A percentile compares a stretch with the other conserved stretches of the same genome.
Evolutionary conservation across 2,797 vertebrate genomes (phyloP).

Genomic region (Malurus leucopterus): DNA sequence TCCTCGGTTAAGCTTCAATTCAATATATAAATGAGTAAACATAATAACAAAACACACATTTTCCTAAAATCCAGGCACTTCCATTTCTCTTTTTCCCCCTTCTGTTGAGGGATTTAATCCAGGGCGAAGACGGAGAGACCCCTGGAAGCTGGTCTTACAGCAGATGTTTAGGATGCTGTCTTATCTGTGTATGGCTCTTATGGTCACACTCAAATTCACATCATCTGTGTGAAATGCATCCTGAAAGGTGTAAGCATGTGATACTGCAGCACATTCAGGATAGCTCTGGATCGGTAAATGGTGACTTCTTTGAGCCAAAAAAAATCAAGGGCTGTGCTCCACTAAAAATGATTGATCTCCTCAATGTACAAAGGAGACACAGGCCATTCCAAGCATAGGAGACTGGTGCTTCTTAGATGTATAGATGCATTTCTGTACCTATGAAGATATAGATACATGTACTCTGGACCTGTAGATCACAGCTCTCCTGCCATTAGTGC

Average conservation of each 20-base stretch:
- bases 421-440: neutral
- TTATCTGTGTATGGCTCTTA: neutral
- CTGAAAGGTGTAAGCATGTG: neutral
- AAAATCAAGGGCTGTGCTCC: conserved; percentile 33
- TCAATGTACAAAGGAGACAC: neutral
- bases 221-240: neutral
- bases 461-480: neutral
- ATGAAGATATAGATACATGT: neutral
- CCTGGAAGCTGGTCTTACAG: neutral
- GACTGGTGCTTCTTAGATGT: conserved; percentile 1
- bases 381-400: neutral
- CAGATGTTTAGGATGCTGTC: neutral
- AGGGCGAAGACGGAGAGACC: neutral
- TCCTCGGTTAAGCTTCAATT: neutral
- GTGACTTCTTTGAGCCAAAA: neutral
- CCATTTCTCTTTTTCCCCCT: neutral
- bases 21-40: neutral
- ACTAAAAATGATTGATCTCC: neutral
- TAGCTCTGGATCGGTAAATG: neutral
- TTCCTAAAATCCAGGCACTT: neutral
- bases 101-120: neutral
- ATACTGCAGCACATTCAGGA: neutral
- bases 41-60: neutral
- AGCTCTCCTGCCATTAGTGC: neutral
- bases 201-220: neutral